These are phyloP conservation scores for Sipunculus nudus DNA, from an alignment of 2,888 invertebrate species.

Conservation along the genomic window DNA sequence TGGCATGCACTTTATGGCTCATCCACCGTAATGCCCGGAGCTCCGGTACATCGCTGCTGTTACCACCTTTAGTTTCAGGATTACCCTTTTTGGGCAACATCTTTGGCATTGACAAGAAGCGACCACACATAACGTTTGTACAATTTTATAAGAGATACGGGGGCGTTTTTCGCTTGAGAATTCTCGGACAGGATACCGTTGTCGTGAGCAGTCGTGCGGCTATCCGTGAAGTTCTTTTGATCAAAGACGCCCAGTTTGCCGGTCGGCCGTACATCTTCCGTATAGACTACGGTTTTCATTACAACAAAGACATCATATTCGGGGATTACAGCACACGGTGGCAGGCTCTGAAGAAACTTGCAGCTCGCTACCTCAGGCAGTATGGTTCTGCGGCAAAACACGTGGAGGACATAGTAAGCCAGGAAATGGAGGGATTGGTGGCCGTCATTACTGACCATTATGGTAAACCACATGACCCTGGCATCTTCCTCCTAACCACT, in stretches of 20 bases:
- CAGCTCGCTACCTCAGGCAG: not conserved
- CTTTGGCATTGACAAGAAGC: slow-evolving; percentile 39
- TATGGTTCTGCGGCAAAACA: slow-evolving; percentile 10
- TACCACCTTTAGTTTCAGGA: slow-evolving; percentile 23
- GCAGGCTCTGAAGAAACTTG: slow-evolving; percentile 24
- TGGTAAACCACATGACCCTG: slow-evolving; percentile 21
- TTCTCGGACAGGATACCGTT: slow-evolving; percentile 50
- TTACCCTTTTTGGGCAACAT: slow-evolving; percentile 47
- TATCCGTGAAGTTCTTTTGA: slow-evolving; percentile 50
- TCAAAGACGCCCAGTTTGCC: slow-evolving; percentile 45
- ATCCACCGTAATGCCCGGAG: no score
- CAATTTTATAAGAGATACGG: slow-evolving; percentile 48
- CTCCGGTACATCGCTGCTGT: no score
- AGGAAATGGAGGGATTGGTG: slow-evolving; percentile 21
- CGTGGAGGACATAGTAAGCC: slow-evolving; percentile 21
- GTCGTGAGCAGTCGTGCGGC: slow-evolving; percentile 50
- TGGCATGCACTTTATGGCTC: no score
- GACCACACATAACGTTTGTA: slow-evolving; percentile 46
- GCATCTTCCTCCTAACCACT: slow-evolving; percentile 20
- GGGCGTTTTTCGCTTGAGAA: slow-evolving; percentile 46
- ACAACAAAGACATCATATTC: slow-evolving; percentile 28
- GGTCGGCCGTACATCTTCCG: slow-evolving; percentile 40
- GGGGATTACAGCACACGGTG: slow-evolving; percentile 19
- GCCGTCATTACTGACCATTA: not conserved
- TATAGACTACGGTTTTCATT: slow-evolving; percentile 33